Evolutionary conservation across 2,888 invertebrate genomes (phyloP).

Genomic region (Plagodis pulveraria): DNA sequence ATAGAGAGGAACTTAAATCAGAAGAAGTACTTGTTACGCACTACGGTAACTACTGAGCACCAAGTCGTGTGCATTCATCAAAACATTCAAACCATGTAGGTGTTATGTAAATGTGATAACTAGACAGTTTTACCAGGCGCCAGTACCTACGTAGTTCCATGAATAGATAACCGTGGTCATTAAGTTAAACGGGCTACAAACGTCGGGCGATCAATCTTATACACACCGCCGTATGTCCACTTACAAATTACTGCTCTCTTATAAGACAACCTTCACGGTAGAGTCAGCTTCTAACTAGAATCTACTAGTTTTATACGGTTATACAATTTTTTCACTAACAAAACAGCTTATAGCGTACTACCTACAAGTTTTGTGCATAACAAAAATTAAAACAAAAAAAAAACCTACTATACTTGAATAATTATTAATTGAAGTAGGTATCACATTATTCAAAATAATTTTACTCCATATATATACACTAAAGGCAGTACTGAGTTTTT

Average conservation of each 20-base stretch:
- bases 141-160: slow-evolving; percentile 17
- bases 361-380: too few species aligned
- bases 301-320: not conserved
- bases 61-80: not conserved
- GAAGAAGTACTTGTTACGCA: not conserved
- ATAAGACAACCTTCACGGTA: slow-evolving; percentile 6
- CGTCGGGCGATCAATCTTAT: slow-evolving; percentile 50
- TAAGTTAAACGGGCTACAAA: slow-evolving; percentile 44
- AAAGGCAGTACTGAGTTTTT: too few species aligned
- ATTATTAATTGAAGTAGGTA: too few species aligned
- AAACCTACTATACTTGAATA: too few species aligned
- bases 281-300: slow-evolving; percentile 15
- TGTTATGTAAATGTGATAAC: slow-evolving; percentile 14
- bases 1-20: too few species aligned
- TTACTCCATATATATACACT: too few species aligned
- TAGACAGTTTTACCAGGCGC: slow-evolving; percentile 28
- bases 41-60: too few species aligned
- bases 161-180: slow-evolving; percentile 37
- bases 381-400: too few species aligned
- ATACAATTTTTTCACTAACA: too few species aligned
- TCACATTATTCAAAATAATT: too few species aligned
- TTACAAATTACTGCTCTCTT: slow-evolving; percentile 33
- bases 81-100: slow-evolving; percentile 1
- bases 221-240: slow-evolving; percentile 44
- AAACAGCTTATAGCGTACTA: too few species aligned